A percentile compares a stretch with the other conserved stretches of the same genome.
These are phyloP conservation scores for Syngnathus floridae DNA, from an alignment of 2,113 vertebrate genomes.

Conservation along the genomic window DNA sequence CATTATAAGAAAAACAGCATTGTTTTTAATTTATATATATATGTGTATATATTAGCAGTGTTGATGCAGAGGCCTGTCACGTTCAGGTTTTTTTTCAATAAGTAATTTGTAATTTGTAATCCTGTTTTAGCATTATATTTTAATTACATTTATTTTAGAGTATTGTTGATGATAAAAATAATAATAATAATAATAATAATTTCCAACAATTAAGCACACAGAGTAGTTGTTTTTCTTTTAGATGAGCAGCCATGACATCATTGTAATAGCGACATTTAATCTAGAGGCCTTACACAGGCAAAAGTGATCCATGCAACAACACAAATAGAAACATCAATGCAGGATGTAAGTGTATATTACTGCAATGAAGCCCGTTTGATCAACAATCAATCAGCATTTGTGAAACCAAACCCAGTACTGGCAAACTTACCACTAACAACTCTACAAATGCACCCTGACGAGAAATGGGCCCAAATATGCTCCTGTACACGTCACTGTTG, in stretches of 20 bases:
- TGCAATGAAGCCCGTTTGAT: constrained; percentile 45
- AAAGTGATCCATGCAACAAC: constrained; percentile 51
- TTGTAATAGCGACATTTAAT: constrained; percentile 35
- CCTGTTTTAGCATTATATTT: background rate
- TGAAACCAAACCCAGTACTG: constrained; percentile 63
- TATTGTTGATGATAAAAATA: background rate
- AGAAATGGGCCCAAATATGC: constrained; percentile 32
- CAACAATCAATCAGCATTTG: constrained; percentile 70
- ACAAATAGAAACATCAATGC: constrained; percentile 62
- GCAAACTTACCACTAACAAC: constrained; percentile 1
- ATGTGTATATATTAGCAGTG: background rate
- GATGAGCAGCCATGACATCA: constrained; percentile 39
- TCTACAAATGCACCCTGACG: background rate
- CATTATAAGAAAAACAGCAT: background rate
- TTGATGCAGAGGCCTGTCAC: background rate
- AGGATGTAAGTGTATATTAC: constrained; percentile 62
- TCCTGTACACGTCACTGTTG: background rate
- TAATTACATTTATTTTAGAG: background rate
- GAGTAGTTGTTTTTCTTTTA: background rate
- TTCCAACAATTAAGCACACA: background rate
- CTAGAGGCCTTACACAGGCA: constrained; percentile 38
- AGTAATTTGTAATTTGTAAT: background rate
- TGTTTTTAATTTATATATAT: background rate
- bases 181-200: background rate
- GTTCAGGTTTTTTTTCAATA: background rate